phyloP scores from a whole-genome alignment of 2,888 invertebrate genomes.

The Rhopalosiphum nymphaeae region DNA sequence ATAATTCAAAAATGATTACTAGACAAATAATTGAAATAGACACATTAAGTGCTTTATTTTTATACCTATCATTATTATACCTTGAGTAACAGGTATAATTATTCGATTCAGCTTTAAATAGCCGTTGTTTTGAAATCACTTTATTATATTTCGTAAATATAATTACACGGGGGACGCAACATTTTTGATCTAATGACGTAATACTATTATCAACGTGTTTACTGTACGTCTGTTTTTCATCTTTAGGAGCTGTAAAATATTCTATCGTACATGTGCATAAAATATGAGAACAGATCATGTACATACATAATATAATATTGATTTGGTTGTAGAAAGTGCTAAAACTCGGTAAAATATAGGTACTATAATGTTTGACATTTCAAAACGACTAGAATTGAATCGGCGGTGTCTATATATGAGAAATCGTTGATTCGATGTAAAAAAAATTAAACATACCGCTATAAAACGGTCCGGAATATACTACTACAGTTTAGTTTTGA shows the following conservation, averaged over 20 bases:
- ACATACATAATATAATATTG: too few relatives aligned
- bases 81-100: not conserved
- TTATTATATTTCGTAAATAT: slow-evolving; percentile 32
- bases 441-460: not conserved
- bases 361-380: not conserved
- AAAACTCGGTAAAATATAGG: not conserved
- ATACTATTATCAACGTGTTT: slow-evolving; percentile 10
- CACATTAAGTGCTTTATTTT: slow-evolving; percentile 25
- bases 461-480: not conserved
- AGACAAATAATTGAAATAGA: slow-evolving; percentile 42
- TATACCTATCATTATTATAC: slow-evolving; percentile 18
- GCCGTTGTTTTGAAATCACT: slow-evolving; percentile 52
- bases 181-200: slow-evolving; percentile 9
- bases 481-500: not conserved
- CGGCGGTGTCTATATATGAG: not conserved
- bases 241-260: not conserved
- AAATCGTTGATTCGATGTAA: not conserved
- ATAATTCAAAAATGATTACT: slow-evolving; percentile 38
- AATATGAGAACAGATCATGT: not conserved
- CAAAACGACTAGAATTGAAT: not conserved
- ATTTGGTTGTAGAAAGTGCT: too few relatives aligned
- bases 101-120: not conserved
- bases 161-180: slow-evolving; percentile 5
- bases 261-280: not conserved
- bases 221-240: not conserved